These are phyloP conservation scores for Stictonetta naevosa DNA, from an alignment of 2,113 vertebrate species.

Conservation along the genomic window DNA sequence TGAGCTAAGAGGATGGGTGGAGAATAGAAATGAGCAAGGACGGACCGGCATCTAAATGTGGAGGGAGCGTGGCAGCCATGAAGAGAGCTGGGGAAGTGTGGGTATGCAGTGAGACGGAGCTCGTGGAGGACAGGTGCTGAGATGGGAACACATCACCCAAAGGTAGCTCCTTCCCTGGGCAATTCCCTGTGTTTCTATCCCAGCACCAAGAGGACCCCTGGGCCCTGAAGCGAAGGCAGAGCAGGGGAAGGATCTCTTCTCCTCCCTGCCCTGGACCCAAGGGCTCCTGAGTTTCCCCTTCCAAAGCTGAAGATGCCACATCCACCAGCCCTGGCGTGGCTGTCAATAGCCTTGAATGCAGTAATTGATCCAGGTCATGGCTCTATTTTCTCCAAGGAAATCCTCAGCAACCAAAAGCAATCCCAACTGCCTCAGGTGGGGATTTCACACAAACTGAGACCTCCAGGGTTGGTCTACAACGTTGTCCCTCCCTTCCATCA, in stretches of 20 bases:
- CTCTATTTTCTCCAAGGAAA: background rate
- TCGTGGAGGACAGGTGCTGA: background rate
- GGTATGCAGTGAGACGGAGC: background rate
- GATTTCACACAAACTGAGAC: background rate
- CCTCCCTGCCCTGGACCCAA: background rate
- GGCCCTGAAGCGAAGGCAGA: background rate
- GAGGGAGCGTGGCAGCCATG: background rate
- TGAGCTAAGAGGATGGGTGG: constrained; percentile 18
- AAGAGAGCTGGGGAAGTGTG: background rate
- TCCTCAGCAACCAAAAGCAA: background rate
- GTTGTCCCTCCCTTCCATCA: background rate
- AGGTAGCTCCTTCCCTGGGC: accelerated
- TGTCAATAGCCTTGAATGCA: accelerated
- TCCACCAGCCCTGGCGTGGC: background rate
- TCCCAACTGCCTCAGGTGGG: background rate
- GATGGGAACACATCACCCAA: background rate
- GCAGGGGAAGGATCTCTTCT: background rate
- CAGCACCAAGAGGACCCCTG: background rate
- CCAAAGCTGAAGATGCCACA: background rate
- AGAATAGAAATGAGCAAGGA: constrained; percentile 45
- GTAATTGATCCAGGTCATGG: background rate
- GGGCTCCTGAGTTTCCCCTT: background rate
- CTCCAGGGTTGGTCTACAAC: background rate
- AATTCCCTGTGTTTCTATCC: background rate
- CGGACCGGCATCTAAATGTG: background rate